Evolutionary conservation across 2,888 invertebrate species (phyloP), one percentile per base, ranked within the genome.

Genomic region (Sarcophaga carnaria): DNA sequence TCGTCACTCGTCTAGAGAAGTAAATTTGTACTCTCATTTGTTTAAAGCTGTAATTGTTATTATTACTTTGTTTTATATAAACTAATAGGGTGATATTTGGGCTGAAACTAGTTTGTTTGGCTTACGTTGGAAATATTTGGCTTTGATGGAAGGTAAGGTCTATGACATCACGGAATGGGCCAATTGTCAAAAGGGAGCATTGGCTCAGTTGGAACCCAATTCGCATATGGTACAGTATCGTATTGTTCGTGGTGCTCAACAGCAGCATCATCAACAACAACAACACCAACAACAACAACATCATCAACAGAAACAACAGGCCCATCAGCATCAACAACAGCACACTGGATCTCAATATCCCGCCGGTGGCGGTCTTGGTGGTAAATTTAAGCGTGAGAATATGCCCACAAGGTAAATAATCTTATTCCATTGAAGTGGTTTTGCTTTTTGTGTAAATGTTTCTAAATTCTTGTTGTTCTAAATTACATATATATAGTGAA

Each of bases 81-180:
- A 54, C 17, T 49, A 74, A 2, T 92, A 97, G 97, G 98, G 98
- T 85, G 98, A 98, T 93, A 98, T 98, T 90, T 98, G 99, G 99
- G 98, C 98, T 70, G 99, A 99, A 94, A 97, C 97, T 64, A 95
- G 95, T 90, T 95, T 97, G 94, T 95, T 98, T 94, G 98, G 98
- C 20, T 95, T 98, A 90, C 95, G 97, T 71, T 98, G 98, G 96
- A 97, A 97, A 94, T 99, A 98, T 94, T 98, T 97, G 94, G 98
- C 99, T 77, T 97, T 98, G 91, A 98, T 99, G 98, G 98, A 99
- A 93, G 98, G 98, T 80, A 97, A 97, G 88, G 97, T 99, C 49
- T 99, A 98, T 93, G 98, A 99, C 94, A 98, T 99, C 90, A 98
- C 98, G 69, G 98, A 98, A 94, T 99, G 99, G 99, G 99, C 98